A percentile compares a stretch with the other conserved stretches of the same genome.
phyloP scores from a whole-genome alignment of 1,140 invertebrate species.

The Sipha flava region DNA sequence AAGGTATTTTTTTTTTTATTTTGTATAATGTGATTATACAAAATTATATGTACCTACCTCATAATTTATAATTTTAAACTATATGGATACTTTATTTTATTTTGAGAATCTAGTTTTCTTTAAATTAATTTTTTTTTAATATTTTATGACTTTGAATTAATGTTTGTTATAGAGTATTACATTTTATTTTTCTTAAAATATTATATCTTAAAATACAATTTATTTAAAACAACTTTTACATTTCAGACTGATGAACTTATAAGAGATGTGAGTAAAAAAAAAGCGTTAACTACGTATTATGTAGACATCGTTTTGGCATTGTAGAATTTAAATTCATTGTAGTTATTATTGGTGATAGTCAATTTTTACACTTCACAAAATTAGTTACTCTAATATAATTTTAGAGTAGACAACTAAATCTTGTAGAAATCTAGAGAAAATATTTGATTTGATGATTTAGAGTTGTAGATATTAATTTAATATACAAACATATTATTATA shows the following conservation, averaged over 20 bases:
- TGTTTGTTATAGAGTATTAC: no score
- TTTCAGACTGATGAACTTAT: conserved; percentile 38
- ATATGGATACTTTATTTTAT: no score
- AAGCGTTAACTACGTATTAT: background rate
- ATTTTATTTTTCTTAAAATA: background rate
- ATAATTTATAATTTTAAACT: no score
- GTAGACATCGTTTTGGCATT: background rate
- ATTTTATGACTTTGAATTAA: no score
- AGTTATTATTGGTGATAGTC: background rate
- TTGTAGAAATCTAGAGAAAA: background rate
- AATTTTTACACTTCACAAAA: background rate
- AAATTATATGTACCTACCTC: no score
- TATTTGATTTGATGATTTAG: background rate
- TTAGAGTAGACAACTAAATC: background rate
- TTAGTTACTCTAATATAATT: background rate
- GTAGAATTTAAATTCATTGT: background rate
- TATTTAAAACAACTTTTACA: conserved; percentile 23
- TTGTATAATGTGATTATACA: background rate
- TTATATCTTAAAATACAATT: background rate
- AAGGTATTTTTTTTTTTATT: no score
- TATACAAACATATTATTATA: background rate
- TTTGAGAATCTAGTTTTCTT: no score
- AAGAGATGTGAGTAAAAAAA: conserved; percentile 36
- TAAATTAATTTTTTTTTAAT: no score
- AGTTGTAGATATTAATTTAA: background rate